Conservation (phyloP, 1,140 invertebrate genomes). For the Chelonus insularis region DNA sequence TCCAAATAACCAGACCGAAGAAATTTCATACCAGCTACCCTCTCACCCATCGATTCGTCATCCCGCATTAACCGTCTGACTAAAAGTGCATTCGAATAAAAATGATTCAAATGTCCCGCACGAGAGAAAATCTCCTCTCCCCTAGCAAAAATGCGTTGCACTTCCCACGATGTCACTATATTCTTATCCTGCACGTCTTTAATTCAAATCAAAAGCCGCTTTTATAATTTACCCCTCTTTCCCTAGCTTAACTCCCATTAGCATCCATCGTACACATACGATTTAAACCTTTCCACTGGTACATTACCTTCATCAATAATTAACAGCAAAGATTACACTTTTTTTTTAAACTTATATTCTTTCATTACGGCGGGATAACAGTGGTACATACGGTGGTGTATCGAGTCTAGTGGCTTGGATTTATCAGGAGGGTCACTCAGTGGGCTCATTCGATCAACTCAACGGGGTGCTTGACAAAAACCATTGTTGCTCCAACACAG, state of each 20-base stretch:
- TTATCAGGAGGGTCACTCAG: constrained; percentile 17
- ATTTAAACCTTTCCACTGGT: no score
- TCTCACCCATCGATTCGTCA: constrained; percentile 21
- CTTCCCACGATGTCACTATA: constrained; percentile 17
- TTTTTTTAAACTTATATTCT: no score
- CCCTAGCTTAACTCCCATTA: constrained; percentile 10
- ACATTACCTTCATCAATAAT: not conserved
- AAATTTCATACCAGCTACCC: not conserved
- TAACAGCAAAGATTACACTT: no score
- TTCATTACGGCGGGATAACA: not conserved
- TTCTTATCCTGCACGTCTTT: constrained; percentile 19
- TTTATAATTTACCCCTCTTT: constrained; percentile 3
- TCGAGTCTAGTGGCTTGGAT: not conserved
- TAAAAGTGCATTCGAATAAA: constrained; percentile 23
- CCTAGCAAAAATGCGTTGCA: not conserved
- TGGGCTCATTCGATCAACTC: constrained; percentile 25
- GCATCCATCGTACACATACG: not conserved
- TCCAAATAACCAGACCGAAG: not conserved
- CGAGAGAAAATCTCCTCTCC: constrained; percentile 8
- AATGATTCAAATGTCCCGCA: constrained; percentile 24
- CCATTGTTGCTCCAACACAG: constrained; percentile 52
- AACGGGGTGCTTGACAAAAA: constrained; percentile 29
- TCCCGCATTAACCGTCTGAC: constrained; percentile 26
- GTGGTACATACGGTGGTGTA: no score
- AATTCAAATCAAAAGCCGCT: constrained; percentile 8